Base-by-base conservation (phyloP, 2,797 vertebrate species). In the Furcifer pardalis region DNA sequence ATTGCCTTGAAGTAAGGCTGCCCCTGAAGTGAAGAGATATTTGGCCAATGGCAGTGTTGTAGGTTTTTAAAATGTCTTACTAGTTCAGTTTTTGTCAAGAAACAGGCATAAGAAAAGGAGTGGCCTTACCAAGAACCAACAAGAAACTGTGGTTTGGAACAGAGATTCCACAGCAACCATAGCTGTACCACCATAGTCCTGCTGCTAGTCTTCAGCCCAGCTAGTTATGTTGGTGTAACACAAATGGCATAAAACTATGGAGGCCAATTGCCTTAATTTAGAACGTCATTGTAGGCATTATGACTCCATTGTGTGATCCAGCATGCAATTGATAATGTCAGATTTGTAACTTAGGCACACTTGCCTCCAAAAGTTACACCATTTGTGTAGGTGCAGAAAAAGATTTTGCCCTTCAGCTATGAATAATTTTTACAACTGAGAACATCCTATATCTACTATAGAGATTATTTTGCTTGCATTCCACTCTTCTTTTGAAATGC, bases 1-100 rank as follows among this genome's bases (percentile, higher is more conserved):
- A 81, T 30, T 19, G 0, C 0, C 32, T 10, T 4, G 6, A 46
- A 71, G 46, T 3, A 32, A 32, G 3, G 32, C 72, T 15, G 7
- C 17, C 7, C 7, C 15, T 72, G 40, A 81, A 49, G 59, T 21
- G 30, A 56, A 52, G 46, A 2, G 17, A n/a, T 30, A 4, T n/a
- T 35, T n/a, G 15, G 65, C 65, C 32, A 32, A n/a, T 32, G 9
- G 65, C 65, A 35, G 30, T 46, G 13, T 32, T 49, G 17, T 15
- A 21, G 32, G 6, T 35, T 68, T 15, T 4, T 35, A 30, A 10
- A 10, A 74, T 74, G n/a, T 74, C 44, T 32, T 13, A 19, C 30
- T 27, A 42, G 6, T 23, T 44, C 62, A 63, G 30, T 63, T 63
- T 27, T 63, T 10, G 15, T 15, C 15, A 13, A n/a, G 62, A n/a